phyloP scores from a whole-genome alignment of 2,888 invertebrate genomes.

The Eremobia ochroleuca region DNA sequence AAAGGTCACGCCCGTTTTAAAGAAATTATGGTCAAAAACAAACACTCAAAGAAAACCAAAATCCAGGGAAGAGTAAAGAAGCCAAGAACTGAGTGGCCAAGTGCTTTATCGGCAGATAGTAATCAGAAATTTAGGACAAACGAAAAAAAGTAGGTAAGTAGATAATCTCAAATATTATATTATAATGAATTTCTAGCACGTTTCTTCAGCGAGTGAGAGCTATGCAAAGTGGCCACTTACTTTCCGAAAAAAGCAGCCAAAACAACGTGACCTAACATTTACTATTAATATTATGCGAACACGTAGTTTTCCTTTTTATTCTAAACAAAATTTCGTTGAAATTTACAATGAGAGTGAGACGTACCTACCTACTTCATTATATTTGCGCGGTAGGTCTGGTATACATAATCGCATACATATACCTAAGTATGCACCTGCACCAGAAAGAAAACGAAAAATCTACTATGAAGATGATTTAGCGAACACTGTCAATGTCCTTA shows the following conservation, averaged over 20 bases:
- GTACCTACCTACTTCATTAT: constrained; percentile 12
- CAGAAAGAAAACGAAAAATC: neutral
- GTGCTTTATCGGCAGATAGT: neutral
- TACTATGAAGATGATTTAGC: neutral
- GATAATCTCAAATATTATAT: constrained; percentile 65
- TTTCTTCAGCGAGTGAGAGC: constrained; percentile 71
- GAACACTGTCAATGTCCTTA: neutral
- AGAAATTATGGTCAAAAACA: neutral
- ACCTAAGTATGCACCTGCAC: neutral
- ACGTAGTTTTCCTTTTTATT: constrained; percentile 59
- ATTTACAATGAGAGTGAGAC: constrained; percentile 41
- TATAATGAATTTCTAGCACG: constrained; percentile 72
- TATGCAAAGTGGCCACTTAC: constrained; percentile 63
- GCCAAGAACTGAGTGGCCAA: neutral
- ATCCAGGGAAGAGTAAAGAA: neutral
- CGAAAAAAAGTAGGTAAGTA: constrained; percentile 39
- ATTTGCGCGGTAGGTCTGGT: neutral
- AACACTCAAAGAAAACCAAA: neutral
- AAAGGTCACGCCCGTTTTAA: neutral
- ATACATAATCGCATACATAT: neutral
- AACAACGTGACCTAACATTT: constrained; percentile 68
- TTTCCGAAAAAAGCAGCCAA: constrained; percentile 69
- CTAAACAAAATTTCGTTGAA: constrained; percentile 47
- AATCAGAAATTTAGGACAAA: too few relatives aligned
- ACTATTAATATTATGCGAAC: constrained; percentile 63